Base-by-base conservation (phyloP, 2,797 vertebrate genomes). In the Dromococcyx pavoninus region DNA sequence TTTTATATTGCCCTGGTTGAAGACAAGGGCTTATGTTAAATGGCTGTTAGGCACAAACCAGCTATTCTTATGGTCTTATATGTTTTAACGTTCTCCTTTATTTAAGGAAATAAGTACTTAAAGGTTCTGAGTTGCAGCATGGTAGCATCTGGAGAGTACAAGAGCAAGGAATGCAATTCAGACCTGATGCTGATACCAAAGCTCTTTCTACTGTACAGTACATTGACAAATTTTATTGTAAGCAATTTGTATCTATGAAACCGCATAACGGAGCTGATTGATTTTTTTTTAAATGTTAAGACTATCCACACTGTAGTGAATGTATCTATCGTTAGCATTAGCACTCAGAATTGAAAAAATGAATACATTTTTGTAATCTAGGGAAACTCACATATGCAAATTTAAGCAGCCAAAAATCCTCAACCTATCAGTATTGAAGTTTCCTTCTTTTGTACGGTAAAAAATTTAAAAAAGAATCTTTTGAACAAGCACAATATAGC, bases 311-410 rank as follows among this genome's bases (percentile, higher is more conserved):
- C 24, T 43, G 44, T 54, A 92, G 46, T 80, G 53, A 91, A 85
- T 72, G 22, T 91, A 80, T 50, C 88, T 89, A 89, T 80, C 89
- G 81, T 95, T 88, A 92, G 41, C 67, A 61, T 50, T 76, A 92
- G 57, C 74, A 77, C 12, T 41, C 79, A 84, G 72, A 94, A 91
- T 80, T 94, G 77, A 71, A 76, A 89, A 82, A 37, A 6, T 28
- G 80, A 91, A 79, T 39, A 92, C 67, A 71, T 76, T 93, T 92
- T 83, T 95, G 53, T 61, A 87, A 95, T 37, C 92, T 77, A 86
- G 86, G 78, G 92, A 96, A 95, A 96, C 91, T 86, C 87, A 80
- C 43, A 74, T 67, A 89, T 72, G 65, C 75, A 92, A 96, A 93
- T 95, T 67, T 51, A 87, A 77, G 72, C 22, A 94, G 57, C 5